These are phyloP conservation scores for Pelosia muscerda DNA, from an alignment of 2,888 invertebrate species.

Conservation along the genomic window DNA sequence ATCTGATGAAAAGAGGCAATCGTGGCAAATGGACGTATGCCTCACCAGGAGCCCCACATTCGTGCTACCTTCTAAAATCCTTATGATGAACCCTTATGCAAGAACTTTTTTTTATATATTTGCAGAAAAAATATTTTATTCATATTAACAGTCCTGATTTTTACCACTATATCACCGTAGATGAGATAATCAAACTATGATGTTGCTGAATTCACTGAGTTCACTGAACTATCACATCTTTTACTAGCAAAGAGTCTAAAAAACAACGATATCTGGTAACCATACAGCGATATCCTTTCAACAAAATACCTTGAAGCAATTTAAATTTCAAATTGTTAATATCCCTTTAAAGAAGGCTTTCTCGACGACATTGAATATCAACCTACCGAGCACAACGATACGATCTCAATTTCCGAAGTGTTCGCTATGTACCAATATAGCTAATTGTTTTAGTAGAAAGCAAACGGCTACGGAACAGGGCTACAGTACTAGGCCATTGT, in stretches of 20 bases:
- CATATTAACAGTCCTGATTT: too few relatives aligned
- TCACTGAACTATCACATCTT: too few relatives aligned
- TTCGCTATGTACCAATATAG: constrained; percentile 32
- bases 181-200: too few relatives aligned
- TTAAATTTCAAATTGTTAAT: constrained; percentile 6
- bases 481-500: constrained; percentile 53
- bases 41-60: too few relatives aligned
- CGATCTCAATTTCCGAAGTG: constrained; percentile 41
- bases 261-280: not conserved
- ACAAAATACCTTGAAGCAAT: not conserved
- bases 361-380: constrained; percentile 12
- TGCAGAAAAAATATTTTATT: too few relatives aligned
- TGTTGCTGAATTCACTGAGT: too few relatives aligned
- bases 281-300: not conserved
- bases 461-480: constrained; percentile 48
- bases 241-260: not conserved
- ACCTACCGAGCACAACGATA: constrained; percentile 28
- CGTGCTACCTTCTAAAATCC: too few relatives aligned
- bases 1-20: too few relatives aligned
- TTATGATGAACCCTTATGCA: too few relatives aligned
- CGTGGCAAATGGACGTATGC: too few relatives aligned
- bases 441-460: constrained; percentile 64
- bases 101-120: too few relatives aligned
- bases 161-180: too few relatives aligned
- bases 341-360: constrained; percentile 1